Conservation (phyloP, 2,797 vertebrate species). For the Sphenodon punctatus region DNA sequence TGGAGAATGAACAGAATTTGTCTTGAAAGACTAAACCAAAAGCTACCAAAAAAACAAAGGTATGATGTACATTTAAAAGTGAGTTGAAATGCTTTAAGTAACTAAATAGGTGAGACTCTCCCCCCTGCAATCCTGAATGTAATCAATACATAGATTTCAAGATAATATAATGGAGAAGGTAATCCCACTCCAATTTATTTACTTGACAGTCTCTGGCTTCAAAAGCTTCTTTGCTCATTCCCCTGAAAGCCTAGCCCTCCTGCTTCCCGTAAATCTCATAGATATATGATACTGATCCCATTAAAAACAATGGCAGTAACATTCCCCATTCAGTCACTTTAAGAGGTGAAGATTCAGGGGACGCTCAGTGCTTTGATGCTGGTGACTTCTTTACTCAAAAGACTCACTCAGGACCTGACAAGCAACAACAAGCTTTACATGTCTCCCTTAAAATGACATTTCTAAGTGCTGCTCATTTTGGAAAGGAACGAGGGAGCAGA, state of each 20-base stretch:
- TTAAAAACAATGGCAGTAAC: background rate
- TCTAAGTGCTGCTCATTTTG: fast-evolving
- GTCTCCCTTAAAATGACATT: background rate
- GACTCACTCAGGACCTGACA: background rate
- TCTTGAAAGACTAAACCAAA: background rate
- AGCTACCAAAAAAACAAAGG: background rate
- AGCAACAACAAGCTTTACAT: background rate
- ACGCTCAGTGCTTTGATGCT: background rate
- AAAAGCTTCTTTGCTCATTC: background rate
- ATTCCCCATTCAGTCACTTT: too few relatives aligned
- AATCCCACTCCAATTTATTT: background rate
- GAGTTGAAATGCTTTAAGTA: background rate
- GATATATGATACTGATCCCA: too few relatives aligned
- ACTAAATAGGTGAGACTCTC: too few relatives aligned
- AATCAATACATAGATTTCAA: background rate
- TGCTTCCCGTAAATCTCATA: too few relatives aligned
- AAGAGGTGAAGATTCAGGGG: background rate
- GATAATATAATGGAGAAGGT: background rate
- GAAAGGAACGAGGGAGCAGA: background rate
- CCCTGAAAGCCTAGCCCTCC: too few relatives aligned
- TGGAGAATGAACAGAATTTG: background rate
- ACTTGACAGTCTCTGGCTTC: background rate
- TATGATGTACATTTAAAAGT: background rate
- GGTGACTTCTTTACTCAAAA: background rate
- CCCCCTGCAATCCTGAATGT: too few relatives aligned